These are phyloP conservation scores for Copsychus sechellarum DNA, from an alignment of 2,113 vertebrate genomes.

Conservation along the genomic window DNA sequence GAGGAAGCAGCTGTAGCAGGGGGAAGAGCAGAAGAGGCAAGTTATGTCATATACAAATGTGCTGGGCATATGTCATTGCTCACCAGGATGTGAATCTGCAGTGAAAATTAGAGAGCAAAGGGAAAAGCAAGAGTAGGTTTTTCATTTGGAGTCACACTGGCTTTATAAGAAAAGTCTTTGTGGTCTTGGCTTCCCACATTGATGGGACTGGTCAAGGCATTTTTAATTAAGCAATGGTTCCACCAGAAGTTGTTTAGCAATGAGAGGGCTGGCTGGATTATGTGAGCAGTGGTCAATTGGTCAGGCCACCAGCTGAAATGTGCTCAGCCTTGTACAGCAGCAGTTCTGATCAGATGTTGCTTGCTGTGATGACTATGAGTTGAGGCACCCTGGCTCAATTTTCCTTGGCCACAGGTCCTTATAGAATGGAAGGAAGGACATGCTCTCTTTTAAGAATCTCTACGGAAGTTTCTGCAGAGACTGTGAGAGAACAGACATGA, in stretches of 20 bases:
- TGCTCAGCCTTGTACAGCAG: background rate
- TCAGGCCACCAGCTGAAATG: background rate
- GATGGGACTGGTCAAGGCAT: background rate
- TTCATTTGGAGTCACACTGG: background rate
- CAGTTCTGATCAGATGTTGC: background rate
- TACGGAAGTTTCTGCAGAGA: background rate
- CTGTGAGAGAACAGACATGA: background rate
- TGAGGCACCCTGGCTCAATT: background rate
- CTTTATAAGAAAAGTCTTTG: background rate
- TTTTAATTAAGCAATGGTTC: background rate
- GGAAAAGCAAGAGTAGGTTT: background rate
- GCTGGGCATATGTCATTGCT: constrained; percentile 32
- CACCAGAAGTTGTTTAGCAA: background rate
- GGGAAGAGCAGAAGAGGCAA: background rate
- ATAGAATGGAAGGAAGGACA: background rate
- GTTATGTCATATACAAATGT: constrained; percentile 31
- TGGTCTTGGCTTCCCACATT: background rate
- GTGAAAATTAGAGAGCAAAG: constrained; percentile 3
- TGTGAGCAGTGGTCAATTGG: background rate
- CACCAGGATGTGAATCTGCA: background rate
- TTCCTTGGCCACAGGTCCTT: background rate
- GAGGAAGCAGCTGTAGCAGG: constrained; percentile 1
- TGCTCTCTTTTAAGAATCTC: background rate
- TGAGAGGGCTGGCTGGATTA: background rate
- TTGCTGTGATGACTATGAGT: background rate